Conservation (phyloP, 2,888 invertebrate species). For the Hypolimnas misippus region DNA sequence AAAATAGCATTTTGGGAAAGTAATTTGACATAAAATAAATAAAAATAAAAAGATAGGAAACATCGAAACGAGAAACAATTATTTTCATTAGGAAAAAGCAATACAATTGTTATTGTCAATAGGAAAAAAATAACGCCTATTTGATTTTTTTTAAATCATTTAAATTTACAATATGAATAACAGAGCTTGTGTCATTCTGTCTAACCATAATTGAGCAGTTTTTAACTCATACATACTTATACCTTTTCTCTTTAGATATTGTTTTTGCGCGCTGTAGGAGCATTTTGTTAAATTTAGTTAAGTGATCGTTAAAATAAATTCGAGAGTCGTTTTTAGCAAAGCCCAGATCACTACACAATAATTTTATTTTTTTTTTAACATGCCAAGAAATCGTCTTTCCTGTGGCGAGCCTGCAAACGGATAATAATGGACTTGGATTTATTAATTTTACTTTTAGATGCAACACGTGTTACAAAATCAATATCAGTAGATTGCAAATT, state of each 20-base stretch:
- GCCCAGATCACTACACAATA: background rate
- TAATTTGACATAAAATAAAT: no score
- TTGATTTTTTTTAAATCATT: no score
- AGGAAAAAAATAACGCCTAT: no score
- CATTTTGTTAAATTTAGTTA: background rate
- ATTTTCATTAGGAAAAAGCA: no score
- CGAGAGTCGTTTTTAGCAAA: background rate
- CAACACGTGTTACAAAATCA: no score
- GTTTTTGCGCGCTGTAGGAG: background rate
- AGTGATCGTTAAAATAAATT: background rate
- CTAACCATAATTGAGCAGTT: conserved; percentile 3
- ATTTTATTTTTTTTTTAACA: background rate
- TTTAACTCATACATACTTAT: background rate
- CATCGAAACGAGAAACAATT: no score
- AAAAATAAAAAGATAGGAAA: no score
- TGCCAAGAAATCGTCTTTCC: background rate
- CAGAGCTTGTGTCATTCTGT: background rate
- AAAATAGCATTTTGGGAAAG: no score
- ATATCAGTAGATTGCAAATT: background rate
- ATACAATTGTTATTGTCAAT: no score
- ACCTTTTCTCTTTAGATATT: no score
- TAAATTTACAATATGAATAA: background rate
- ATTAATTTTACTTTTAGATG: background rate
- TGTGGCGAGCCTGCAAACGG: background rate
- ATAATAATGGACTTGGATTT: background rate